phyloP scores from a whole-genome alignment of 1,140 invertebrate genomes.

The Lamellibrachia luymesi region DNA sequence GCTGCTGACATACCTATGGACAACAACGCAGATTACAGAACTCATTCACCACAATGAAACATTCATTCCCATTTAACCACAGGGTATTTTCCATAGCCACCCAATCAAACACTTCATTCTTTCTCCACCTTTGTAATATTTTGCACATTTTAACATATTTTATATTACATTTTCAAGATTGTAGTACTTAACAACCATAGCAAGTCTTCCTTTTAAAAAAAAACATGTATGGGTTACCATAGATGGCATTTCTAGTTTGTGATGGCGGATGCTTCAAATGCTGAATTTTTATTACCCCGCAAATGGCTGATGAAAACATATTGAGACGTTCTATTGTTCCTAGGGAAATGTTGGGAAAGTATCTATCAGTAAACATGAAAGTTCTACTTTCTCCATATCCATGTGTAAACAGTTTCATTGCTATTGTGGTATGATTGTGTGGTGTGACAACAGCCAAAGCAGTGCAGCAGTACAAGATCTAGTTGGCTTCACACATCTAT shows the following conservation, averaged over 20 bases:
- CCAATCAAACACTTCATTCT: not conserved
- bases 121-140: not conserved
- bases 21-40: conserved; percentile 19
- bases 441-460: too few species aligned
- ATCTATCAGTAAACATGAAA: not conserved
- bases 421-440: not conserved
- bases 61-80: too few species aligned
- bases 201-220: too few species aligned
- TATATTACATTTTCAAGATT: not conserved
- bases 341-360: not conserved
- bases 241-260: not conserved
- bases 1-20: conserved; percentile 75
- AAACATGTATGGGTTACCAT: too few species aligned
- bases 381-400: not conserved
- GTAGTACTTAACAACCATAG: too few species aligned
- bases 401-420: not conserved
- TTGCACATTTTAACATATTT: not conserved
- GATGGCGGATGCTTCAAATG: not conserved
- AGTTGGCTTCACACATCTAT: too few species aligned
- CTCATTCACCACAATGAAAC: not conserved
- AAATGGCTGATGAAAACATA: not conserved
- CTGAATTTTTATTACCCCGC: not conserved
- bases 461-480: too few species aligned
- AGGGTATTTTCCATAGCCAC: not conserved
- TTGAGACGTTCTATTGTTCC: not conserved